phyloP scores from a whole-genome alignment of 2,797 vertebrate genomes.

The Tenualosa thibaudeaui region DNA sequence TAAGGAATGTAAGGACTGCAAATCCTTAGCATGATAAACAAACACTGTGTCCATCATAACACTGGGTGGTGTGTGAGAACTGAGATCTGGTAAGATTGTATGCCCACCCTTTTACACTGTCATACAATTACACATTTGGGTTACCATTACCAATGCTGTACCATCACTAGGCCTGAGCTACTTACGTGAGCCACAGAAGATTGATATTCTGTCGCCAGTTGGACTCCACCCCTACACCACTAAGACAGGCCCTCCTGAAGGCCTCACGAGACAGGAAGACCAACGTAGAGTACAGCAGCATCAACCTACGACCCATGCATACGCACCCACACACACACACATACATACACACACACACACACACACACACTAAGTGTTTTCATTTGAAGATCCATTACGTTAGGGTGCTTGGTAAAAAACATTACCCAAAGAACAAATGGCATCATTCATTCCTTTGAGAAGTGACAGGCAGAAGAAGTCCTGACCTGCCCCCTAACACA shows the following conservation, averaged over 20 bases:
- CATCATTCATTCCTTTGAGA: neutral
- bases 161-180: constrained; percentile 23
- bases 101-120: too few species aligned
- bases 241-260: constrained; percentile 92
- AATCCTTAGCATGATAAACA: too few species aligned
- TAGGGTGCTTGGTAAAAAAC: too few species aligned
- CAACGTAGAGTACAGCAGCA: constrained; percentile 87
- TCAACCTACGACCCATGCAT: constrained; percentile 74
- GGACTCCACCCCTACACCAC: constrained; percentile 74
- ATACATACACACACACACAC: constrained; percentile 15
- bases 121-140: neutral
- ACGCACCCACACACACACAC: constrained; percentile 22
- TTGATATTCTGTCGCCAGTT: constrained; percentile 92
- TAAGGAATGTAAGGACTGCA: too few species aligned
- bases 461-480: neutral
- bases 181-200: constrained; percentile 93
- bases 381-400: constrained; percentile 15
- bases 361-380: neutral
- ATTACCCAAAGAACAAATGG: too few species aligned
- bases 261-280: constrained; percentile 94
- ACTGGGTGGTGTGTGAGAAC: too few species aligned
- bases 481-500: neutral
- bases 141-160: neutral
- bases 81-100: too few species aligned
- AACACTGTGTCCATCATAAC: too few species aligned